These are phyloP conservation scores for Metridium senile DNA, from an alignment of 92 coral and sea anemone genomes.

Conservation along the genomic window DNA sequence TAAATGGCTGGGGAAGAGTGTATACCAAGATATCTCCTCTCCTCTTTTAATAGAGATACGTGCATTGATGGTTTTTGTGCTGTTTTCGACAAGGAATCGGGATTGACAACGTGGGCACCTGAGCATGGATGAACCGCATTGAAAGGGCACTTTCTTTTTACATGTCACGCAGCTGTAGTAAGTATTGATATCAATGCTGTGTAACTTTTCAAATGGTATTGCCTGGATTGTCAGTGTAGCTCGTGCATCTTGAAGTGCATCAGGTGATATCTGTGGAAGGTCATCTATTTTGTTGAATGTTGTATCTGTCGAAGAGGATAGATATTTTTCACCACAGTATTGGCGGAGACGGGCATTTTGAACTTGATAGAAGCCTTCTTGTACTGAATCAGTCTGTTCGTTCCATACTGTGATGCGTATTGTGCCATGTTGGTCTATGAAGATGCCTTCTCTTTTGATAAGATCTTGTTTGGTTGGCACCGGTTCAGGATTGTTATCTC, in stretches of 20 bases:
- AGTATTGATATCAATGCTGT: conserved; percentile 27
- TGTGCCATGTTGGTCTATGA: conserved; percentile 50
- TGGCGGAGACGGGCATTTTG: conserved; percentile 50
- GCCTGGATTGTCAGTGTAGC: conserved; percentile 1
- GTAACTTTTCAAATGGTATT: conserved; percentile 16
- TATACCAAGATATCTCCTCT: conserved; percentile 12
- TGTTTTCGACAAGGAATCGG: conserved; percentile 26
- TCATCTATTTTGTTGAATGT: conserved; percentile 22
- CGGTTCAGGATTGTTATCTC: conserved; percentile 38
- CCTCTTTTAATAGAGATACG: conserved; percentile 22
- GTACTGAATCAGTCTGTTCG: neutral
- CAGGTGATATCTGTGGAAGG: conserved; percentile 1
- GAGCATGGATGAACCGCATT: conserved; percentile 33
- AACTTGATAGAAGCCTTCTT: conserved; percentile 40
- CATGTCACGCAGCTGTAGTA: conserved; percentile 41
- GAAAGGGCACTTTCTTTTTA: conserved; percentile 30
- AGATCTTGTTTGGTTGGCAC: conserved; percentile 34
- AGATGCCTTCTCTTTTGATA: conserved; percentile 51
- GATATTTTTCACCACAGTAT: conserved; percentile 49
- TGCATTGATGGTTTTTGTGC: conserved; percentile 24
- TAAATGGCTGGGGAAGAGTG: conserved; percentile 1
- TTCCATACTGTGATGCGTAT: neutral
- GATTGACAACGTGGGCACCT: conserved; percentile 33
- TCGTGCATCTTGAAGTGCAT: conserved; percentile 25
- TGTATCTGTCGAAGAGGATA: conserved; percentile 31